Conservation (phyloP, 2,113 vertebrate genomes). For the Protomyctophum bolini region DNA sequence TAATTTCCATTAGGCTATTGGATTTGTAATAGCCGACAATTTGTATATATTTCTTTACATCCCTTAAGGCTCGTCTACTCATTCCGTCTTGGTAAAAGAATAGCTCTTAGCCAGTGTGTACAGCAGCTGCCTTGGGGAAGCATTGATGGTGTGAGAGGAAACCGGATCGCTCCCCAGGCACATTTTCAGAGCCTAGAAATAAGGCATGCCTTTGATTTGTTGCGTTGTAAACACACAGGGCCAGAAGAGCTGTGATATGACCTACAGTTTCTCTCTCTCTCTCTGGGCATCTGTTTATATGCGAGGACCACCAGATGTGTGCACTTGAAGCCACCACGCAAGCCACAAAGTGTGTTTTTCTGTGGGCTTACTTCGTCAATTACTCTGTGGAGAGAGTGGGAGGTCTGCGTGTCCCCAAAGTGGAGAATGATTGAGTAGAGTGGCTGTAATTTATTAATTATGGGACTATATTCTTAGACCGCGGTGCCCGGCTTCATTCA, state of each 20-base stretch:
- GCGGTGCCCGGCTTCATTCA: slow-evolving; percentile 71
- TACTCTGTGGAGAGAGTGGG: slow-evolving; percentile 60
- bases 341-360: slow-evolving; percentile 50
- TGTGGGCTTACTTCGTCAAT: slow-evolving; percentile 47
- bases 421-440: slow-evolving; percentile 75
- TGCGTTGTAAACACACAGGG: slow-evolving; percentile 70
- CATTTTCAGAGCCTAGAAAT: slow-evolving; percentile 73
- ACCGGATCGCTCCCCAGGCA: slow-evolving; percentile 67
- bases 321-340: slow-evolving; percentile 32
- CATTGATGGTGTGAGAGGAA: slow-evolving; percentile 39
- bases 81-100: slow-evolving; percentile 58
- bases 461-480: slow-evolving; percentile 74
- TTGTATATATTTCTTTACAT: neutral
- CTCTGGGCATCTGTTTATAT: slow-evolving; percentile 50
- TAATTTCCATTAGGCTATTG: neutral
- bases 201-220: slow-evolving; percentile 79
- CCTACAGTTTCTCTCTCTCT: slow-evolving; percentile 39
- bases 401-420: slow-evolving; percentile 64
- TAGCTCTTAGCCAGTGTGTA: slow-evolving; percentile 44
- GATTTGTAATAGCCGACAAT: neutral
- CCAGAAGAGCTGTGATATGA: slow-evolving; percentile 62
- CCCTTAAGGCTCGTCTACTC: neutral
- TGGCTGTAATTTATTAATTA: slow-evolving; percentile 79
- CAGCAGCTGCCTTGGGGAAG: slow-evolving; percentile 69
- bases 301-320: slow-evolving; percentile 52